Base-by-base conservation (phyloP, 2,888 invertebrate genomes). In the Nemotelus pantherinus region DNA sequence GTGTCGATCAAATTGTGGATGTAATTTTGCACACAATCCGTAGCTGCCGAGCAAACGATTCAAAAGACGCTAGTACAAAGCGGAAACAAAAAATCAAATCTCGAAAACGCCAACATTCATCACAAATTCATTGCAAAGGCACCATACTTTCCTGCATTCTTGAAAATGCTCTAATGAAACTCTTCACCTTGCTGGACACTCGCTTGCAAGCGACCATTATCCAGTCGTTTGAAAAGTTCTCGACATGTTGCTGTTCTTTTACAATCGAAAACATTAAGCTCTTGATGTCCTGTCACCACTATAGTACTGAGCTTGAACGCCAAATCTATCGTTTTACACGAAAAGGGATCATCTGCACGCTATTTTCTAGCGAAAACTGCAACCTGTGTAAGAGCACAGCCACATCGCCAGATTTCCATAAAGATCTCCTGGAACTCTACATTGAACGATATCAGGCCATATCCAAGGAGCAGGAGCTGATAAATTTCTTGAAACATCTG, bases 191-290 rank as follows among this genome's bases (percentile, higher is more conserved):
- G 0, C 78, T 86, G 2, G 78, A 74, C 39, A 44, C 41, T 0
- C 82, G 83, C 9, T 77, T 85, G 65, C 85, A 85, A 72, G 83
- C 85, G 72, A 82, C 83, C 10, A 82, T 84, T 1, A 80, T 86
- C 7, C 83, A 83, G 10, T 83, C 83, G 53, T 81, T 87, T 2
- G 80, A 83, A 9, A 84, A 83, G 45, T 83, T 84, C 3, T 84
- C 84, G 25, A 82, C 85, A 47, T 87, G 87, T 64, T 87, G 87
- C 67, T 87, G 87, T 45, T 85, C 86, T 76, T 86, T 84, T 70
- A 85, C 83, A 41, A 78, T 83, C 2, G 65, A 80, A 2, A 84
- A 84, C 50, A 83, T 85, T 47, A 80, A 81, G 60, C 82, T 81
- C 2, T 83, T 85, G 39, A 80, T 87, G 6, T 80, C 81, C 3